Conservation (phyloP, 2,113 vertebrate genomes). For the Mustela lutreola region DNA sequence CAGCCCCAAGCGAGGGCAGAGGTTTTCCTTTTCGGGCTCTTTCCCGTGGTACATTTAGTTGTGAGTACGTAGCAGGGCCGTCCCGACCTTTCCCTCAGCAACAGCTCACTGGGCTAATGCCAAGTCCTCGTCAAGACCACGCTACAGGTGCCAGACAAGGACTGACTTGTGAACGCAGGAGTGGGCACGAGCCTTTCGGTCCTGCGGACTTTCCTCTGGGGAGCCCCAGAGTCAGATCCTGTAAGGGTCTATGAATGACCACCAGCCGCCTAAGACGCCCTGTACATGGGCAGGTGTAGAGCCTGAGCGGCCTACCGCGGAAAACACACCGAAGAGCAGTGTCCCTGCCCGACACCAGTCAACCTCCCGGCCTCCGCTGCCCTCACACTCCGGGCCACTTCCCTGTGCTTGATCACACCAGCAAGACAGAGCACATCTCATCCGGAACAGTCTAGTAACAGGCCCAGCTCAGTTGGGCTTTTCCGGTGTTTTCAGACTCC, state of each 20-base stretch:
- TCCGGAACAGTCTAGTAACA: background rate
- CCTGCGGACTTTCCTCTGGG: background rate
- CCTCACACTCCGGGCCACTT: too few relatives aligned
- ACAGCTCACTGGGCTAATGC: background rate
- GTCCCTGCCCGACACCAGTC: too few relatives aligned
- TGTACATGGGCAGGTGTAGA: background rate
- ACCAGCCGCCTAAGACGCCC: background rate
- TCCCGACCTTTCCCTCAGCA: too few relatives aligned
- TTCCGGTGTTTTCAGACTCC: background rate
- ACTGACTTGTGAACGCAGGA: background rate
- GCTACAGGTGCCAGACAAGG: too few relatives aligned
- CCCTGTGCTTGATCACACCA: background rate
- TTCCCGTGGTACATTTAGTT: too few relatives aligned
- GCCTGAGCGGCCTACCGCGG: background rate
- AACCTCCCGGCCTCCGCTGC: background rate
- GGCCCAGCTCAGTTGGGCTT: background rate
- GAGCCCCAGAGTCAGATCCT: background rate
- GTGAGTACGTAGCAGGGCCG: too few relatives aligned
- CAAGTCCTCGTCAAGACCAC: background rate
- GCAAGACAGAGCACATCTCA: background rate
- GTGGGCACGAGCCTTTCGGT: background rate
- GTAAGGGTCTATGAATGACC: background rate
- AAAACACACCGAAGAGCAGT: background rate
- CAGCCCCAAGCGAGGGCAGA: too few relatives aligned
- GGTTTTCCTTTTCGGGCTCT: too few relatives aligned